phyloP scores from a whole-genome alignment of 1,140 invertebrate genomes.

The Drosophila sproati region DNA sequence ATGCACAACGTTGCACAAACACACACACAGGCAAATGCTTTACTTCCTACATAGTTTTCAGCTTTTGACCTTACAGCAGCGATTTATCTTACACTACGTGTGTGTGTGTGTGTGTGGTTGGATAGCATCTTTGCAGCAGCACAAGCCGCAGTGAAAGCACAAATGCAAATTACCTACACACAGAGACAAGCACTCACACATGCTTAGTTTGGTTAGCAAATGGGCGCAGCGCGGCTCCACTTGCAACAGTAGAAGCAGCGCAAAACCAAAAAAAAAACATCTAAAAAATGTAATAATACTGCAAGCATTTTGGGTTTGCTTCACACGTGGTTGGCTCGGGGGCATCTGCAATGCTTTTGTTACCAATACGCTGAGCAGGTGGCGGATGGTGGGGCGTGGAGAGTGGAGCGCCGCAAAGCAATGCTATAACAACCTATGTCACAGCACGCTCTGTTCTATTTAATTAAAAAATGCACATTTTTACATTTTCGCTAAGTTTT shows the following conservation, averaged over 20 bases:
- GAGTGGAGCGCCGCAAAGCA: neutral
- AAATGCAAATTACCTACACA: constrained; percentile 45
- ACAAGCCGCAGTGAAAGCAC: constrained; percentile 17
- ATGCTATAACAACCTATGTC: constrained; percentile 36
- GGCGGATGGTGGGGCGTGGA: constrained; percentile 5
- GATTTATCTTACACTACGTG: constrained; percentile 15
- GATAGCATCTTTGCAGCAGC: constrained; percentile 15
- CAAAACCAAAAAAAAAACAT: constrained; percentile 2
- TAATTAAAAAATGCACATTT: constrained; percentile 80
- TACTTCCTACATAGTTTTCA: constrained; percentile 13
- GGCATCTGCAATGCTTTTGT: constrained; percentile 62
- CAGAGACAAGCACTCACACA: neutral
- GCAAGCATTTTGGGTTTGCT: constrained; percentile 51
- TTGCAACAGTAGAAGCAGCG: neutral
- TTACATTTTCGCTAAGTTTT: constrained; percentile 79
- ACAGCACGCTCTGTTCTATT: constrained; percentile 60
- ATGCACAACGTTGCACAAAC: constrained; percentile 3
- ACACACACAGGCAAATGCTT: constrained; percentile 10
- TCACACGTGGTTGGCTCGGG: constrained; percentile 66
- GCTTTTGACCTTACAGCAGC: constrained; percentile 36
- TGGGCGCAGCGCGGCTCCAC: constrained; percentile 12
- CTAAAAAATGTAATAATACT: constrained; percentile 33
- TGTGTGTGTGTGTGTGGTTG: neutral
- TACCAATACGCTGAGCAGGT: constrained; percentile 43
- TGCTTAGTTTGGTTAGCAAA: constrained; percentile 26